A percentile compares a stretch with the other conserved stretches of the same genome.
Conservation (phyloP, 2,113 vertebrate species). For the Cyprinodon tularosa region DNA sequence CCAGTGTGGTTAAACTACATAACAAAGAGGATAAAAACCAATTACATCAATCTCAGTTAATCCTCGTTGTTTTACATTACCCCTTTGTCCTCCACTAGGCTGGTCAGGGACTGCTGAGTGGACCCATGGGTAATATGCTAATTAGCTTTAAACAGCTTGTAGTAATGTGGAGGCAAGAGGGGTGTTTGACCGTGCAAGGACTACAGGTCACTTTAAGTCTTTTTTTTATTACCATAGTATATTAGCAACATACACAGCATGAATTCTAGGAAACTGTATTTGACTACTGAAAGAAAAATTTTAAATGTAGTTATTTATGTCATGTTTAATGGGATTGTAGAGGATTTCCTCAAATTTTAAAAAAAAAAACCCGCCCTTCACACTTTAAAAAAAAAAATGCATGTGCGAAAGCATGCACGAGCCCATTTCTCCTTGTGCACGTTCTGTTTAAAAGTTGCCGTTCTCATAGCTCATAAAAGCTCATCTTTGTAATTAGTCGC, state of each 20-base stretch:
- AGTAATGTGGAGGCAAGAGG: slow-evolving; percentile 51
- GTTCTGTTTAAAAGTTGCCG: too few relatives aligned
- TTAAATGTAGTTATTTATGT: too few relatives aligned
- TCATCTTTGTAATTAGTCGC: too few relatives aligned
- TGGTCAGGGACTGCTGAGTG: slow-evolving; percentile 22
- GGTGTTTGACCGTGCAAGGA: slow-evolving; percentile 41
- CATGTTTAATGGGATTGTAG: too few relatives aligned
- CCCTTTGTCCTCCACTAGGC: slow-evolving; percentile 40
- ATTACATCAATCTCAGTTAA: slow-evolving; percentile 61
- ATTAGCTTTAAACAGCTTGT: slow-evolving; percentile 46
- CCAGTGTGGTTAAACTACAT: slow-evolving; percentile 28
- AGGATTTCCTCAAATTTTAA: too few relatives aligned
- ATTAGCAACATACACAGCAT: neutral
- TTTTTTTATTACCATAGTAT: slow-evolving; percentile 2
- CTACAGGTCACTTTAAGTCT: slow-evolving; percentile 16
- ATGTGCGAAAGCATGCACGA: too few relatives aligned
- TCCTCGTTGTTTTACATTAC: slow-evolving; percentile 10
- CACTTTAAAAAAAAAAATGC: too few relatives aligned
- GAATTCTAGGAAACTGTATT: slow-evolving; percentile 25
- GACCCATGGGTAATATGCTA: slow-evolving; percentile 38
- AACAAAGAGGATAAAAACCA: slow-evolving; percentile 34
- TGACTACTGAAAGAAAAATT: neutral
- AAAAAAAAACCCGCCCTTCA: too few relatives aligned
- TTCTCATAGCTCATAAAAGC: too few relatives aligned
- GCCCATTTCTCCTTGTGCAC: too few relatives aligned